A percentile compares a stretch with the other conserved stretches of the same genome.
phyloP scores from a whole-genome alignment of 2,113 vertebrate species.

The Plestiodon gilberti region DNA sequence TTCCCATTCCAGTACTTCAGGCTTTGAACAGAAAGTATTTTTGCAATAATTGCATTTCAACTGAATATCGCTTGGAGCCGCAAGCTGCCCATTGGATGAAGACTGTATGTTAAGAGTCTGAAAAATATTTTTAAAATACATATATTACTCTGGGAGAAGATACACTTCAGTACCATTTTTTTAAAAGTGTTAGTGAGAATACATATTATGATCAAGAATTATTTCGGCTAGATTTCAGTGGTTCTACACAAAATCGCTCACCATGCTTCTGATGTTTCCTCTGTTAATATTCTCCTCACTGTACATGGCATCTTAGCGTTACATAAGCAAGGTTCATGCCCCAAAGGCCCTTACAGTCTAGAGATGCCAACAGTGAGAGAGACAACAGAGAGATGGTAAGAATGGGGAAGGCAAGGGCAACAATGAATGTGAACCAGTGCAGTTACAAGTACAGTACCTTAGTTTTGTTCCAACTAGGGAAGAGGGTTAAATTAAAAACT shows the following conservation, averaged over 20 bases:
- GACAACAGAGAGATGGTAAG: neutral
- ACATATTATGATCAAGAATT: neutral
- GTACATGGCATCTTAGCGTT: neutral
- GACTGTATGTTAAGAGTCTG: constrained; percentile 90
- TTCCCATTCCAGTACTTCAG: constrained; percentile 97
- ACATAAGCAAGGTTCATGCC: neutral
- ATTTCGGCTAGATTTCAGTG: neutral
- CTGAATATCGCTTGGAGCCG: constrained; percentile 84
- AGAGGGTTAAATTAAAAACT: neutral
- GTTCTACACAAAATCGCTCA: neutral
- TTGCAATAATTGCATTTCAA: constrained; percentile 97
- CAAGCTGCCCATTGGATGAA: constrained; percentile 88
- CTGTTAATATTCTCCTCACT: neutral
- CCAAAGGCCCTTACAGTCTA: neutral
- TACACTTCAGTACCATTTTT: neutral
- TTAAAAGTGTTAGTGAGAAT: neutral
- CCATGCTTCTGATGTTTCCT: neutral
- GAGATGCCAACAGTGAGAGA: neutral
- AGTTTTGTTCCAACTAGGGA: neutral
- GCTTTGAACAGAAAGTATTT: constrained; percentile 92
- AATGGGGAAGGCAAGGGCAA: neutral
- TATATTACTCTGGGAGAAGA: constrained; percentile 14
- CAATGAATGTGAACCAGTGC: neutral
- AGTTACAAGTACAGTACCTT: neutral
- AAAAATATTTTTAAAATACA: constrained; percentile 59